Conservation (phyloP, 2,888 invertebrate genomes). For the Seira ritae region DNA sequence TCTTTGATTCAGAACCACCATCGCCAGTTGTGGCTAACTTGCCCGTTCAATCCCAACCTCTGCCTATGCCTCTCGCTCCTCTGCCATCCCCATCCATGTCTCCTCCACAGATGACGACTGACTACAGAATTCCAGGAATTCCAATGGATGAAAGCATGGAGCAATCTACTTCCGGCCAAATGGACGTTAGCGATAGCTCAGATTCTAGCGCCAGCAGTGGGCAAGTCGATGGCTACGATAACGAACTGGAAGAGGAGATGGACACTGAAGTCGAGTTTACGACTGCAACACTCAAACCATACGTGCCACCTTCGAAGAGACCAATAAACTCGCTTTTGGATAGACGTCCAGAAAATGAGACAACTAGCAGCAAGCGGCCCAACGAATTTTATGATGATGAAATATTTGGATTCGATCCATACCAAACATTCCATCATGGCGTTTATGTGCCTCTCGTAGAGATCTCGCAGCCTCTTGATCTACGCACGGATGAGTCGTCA, state of each 20-base stretch:
- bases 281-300: slow-evolving; percentile 45
- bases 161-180: slow-evolving; percentile 22
- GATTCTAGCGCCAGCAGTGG: slow-evolving; percentile 12
- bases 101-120: slow-evolving; percentile 23
- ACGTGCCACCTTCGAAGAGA: slow-evolving; percentile 61
- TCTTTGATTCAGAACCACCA: slow-evolving; percentile 41
- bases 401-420: slow-evolving; percentile 73
- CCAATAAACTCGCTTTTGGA: slow-evolving; percentile 33
- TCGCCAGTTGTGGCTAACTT: slow-evolving; percentile 2
- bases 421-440: slow-evolving; percentile 73
- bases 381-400: slow-evolving; percentile 74
- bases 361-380: slow-evolving; percentile 67
- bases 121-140: slow-evolving; percentile 58
- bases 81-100: background rate
- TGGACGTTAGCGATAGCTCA: slow-evolving; percentile 33
- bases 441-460: slow-evolving; percentile 72
- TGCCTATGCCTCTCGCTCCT: background rate
- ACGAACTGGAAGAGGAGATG: slow-evolving; percentile 17
- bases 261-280: slow-evolving; percentile 54
- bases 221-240: background rate
- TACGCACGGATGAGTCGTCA: slow-evolving; percentile 36
- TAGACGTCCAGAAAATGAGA: slow-evolving; percentile 61
- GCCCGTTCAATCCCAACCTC: slow-evolving; percentile 5
- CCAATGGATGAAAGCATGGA: slow-evolving; percentile 59
- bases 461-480: slow-evolving; percentile 50